These are phyloP conservation scores for Patella ulyssiponensis DNA, from an alignment of 2,888 invertebrate species.

Conservation along the genomic window DNA sequence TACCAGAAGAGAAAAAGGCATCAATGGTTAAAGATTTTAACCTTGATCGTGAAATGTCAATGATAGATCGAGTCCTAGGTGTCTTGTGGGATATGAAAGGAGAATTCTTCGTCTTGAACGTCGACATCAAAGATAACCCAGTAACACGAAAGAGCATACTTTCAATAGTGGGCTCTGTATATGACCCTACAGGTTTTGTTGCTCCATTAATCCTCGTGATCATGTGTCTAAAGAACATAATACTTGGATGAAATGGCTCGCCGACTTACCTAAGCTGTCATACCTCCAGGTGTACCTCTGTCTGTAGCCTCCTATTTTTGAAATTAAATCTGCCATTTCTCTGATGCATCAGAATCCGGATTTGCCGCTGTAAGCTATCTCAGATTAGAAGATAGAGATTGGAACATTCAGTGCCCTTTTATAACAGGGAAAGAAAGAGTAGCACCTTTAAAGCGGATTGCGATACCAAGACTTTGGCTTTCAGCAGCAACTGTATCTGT, in stretches of 20 bases:
- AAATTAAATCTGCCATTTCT: conserved; percentile 10
- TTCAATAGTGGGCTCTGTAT: background rate
- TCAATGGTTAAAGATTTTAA: background rate
- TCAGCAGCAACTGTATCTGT: conserved; percentile 18
- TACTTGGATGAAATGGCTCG: too few species aligned
- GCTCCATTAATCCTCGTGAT: conserved; percentile 15
- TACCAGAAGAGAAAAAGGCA: background rate
- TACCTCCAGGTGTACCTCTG: conserved; percentile 11
- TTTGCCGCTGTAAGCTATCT: conserved; percentile 21
- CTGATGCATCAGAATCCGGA: conserved; percentile 18
- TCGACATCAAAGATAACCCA: background rate
- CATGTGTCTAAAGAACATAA: too few species aligned
- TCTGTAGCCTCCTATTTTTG: conserved; percentile 10
- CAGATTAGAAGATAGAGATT: too few species aligned
- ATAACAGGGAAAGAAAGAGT: conserved; percentile 16
- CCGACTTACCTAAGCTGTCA: background rate
- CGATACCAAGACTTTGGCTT: conserved; percentile 22
- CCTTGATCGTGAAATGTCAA: conserved; percentile 4
- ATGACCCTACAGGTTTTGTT: conserved; percentile 1
- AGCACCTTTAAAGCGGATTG: conserved; percentile 18
- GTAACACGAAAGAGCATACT: background rate
- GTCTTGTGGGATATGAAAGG: conserved; percentile 22
- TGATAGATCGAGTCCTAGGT: conserved; percentile 1
- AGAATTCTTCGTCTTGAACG: conserved; percentile 17
- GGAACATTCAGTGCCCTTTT: too few species aligned